phyloP scores from a whole-genome alignment of 1,140 invertebrate species.

The Papilio helenus region DNA sequence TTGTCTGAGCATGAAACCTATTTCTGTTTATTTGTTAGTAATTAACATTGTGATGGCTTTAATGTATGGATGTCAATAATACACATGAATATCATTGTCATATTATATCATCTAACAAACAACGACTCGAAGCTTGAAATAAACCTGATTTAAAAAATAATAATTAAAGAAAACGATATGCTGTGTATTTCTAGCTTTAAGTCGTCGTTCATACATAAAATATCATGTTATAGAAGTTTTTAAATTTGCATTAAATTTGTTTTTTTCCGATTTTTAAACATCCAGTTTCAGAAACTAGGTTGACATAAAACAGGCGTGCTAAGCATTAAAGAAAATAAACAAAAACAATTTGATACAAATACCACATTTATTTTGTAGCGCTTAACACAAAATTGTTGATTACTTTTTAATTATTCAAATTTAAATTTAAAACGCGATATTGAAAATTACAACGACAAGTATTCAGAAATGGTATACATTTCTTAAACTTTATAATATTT shows the following conservation, averaged over 20 bases:
- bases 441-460: too few relatives aligned
- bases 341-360: neutral
- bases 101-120: conserved; percentile 16
- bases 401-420: neutral
- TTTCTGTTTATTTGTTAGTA: conserved; percentile 36
- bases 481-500: too few relatives aligned
- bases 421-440: too few relatives aligned
- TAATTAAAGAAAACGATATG: neutral
- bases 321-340: neutral
- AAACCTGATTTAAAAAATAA: neutral
- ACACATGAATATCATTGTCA: neutral
- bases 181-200: conserved; percentile 5
- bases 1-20: conserved; percentile 19
- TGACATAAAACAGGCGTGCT: neutral
- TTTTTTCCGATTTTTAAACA: neutral
- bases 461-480: too few relatives aligned
- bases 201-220: neutral
- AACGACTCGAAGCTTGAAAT: conserved; percentile 31
- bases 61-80: conserved; percentile 15
- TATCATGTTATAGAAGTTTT: neutral
- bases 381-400: neutral
- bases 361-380: neutral
- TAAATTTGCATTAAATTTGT: neutral
- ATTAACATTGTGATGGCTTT: conserved; percentile 35
- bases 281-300: neutral